phyloP scores from a whole-genome alignment of 1,140 invertebrate genomes.

The Zaprionus lachaisei region DNA sequence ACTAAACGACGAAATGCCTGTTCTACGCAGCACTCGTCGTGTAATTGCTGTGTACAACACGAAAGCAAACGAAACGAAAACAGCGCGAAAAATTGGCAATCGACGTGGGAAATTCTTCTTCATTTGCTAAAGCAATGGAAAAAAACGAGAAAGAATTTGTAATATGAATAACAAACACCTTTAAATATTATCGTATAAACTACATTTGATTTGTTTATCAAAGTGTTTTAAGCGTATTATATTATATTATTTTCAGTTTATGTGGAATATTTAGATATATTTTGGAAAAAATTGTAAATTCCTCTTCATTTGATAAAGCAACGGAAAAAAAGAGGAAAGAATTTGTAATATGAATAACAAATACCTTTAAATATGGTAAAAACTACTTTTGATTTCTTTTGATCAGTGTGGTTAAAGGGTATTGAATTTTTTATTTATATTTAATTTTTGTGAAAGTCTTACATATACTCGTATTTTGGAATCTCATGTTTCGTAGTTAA shows the following conservation, averaged over 20 bases:
- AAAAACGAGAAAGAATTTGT: constrained; percentile 23
- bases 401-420: too few species aligned
- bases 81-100: constrained; percentile 52
- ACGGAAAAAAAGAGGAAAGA: constrained; percentile 10
- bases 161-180: constrained; percentile 19
- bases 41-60: constrained; percentile 59
- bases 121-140: constrained; percentile 32
- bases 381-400: background rate
- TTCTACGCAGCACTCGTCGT: constrained; percentile 41
- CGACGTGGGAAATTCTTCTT: constrained; percentile 36
- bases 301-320: constrained; percentile 40
- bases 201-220: background rate
- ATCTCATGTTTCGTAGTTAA: too few species aligned
- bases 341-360: background rate
- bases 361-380: background rate
- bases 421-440: background rate
- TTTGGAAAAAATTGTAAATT: constrained; percentile 37
- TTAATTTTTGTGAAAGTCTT: background rate
- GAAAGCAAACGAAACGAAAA: constrained; percentile 8
- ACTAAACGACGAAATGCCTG: constrained; percentile 35
- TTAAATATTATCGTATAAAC: background rate
- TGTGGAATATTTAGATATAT: too few species aligned
- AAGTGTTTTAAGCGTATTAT: too few species aligned
- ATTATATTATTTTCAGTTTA: background rate
- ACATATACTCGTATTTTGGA: too few species aligned